A percentile compares a stretch with the other conserved stretches of the same genome.
These are phyloP conservation scores for Agrochola circellaris DNA, from an alignment of 2,888 invertebrate genomes.

Conservation along the genomic window DNA sequence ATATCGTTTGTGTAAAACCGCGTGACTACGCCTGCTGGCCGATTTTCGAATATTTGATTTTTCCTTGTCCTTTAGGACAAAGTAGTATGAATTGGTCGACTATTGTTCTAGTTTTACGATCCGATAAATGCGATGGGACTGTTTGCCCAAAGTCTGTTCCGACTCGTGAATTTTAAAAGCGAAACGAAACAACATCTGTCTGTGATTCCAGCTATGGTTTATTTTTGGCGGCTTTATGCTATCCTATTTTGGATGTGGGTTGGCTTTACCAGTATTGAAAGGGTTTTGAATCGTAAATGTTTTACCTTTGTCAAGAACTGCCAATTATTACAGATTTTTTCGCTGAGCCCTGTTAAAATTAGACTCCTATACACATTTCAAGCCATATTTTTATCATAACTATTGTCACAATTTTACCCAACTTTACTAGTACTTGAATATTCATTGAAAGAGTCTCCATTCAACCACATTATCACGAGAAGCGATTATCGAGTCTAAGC, in stretches of 20 bases:
- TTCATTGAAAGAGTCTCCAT: slow-evolving; percentile 56
- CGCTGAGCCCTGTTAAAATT: neutral
- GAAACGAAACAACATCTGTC: slow-evolving; percentile 73
- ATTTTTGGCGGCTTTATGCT: slow-evolving; percentile 69
- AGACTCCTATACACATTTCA: neutral
- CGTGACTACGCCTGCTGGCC: neutral
- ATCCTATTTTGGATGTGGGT: slow-evolving; percentile 66
- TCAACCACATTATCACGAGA: slow-evolving; percentile 65
- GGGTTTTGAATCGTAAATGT: slow-evolving; percentile 29
- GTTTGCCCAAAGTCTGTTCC: slow-evolving; percentile 67
- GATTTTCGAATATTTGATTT: slow-evolving; percentile 23
- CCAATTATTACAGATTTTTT: slow-evolving; percentile 14
- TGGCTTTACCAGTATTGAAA: slow-evolving; percentile 52
- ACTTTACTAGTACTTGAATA: slow-evolving; percentile 10
- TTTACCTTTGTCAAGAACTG: slow-evolving; percentile 16
- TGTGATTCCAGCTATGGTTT: slow-evolving; percentile 68
- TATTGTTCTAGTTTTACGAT: slow-evolving; percentile 66
- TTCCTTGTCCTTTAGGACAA: slow-evolving; percentile 11
- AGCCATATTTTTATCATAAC: neutral
- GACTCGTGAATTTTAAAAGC: slow-evolving; percentile 74
- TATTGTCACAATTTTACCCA: neutral
- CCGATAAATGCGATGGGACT: slow-evolving; percentile 59
- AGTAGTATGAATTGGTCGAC: slow-evolving; percentile 26
- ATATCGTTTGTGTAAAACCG: neutral
- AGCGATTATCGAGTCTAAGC: slow-evolving; percentile 71